phyloP scores from a whole-genome alignment of 2,113 vertebrate species.

The Neogobius melanostomus region DNA sequence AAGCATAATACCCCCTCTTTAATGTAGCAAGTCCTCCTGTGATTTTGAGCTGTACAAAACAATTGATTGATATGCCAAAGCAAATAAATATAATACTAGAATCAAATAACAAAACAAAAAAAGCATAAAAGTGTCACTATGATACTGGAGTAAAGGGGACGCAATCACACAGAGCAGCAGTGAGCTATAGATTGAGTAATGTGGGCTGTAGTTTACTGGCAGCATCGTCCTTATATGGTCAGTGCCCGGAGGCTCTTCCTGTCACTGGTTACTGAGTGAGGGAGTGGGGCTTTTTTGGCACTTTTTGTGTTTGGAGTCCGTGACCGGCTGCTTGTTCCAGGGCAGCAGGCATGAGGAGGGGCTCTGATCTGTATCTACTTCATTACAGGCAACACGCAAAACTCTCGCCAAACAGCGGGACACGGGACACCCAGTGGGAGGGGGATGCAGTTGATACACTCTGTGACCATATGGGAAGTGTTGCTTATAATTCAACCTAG shows the following conservation, averaged over 20 bases:
- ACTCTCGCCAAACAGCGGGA: neutral
- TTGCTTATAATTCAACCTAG: neutral
- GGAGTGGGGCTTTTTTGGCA: neutral
- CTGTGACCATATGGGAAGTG: neutral
- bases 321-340: neutral
- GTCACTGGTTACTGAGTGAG: constrained; percentile 47
- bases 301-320: constrained; percentile 1
- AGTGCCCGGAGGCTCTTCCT: constrained; percentile 49
- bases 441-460: neutral
- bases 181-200: too few relatives aligned
- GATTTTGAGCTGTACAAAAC: too few relatives aligned
- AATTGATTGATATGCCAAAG: too few relatives aligned
- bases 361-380: neutral
- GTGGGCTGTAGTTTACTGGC: too few relatives aligned
- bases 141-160: too few relatives aligned
- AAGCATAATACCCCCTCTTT: too few relatives aligned
- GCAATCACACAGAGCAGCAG: too few relatives aligned
- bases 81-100: too few relatives aligned
- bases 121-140: too few relatives aligned
- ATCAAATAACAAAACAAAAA: too few relatives aligned
- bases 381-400: neutral
- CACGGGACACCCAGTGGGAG: neutral
- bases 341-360: neutral
- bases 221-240: constrained; percentile 47
- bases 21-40: too few relatives aligned